phyloP scores from a whole-genome alignment of 2,113 vertebrate species.

The Prunella fulvescens region DNA sequence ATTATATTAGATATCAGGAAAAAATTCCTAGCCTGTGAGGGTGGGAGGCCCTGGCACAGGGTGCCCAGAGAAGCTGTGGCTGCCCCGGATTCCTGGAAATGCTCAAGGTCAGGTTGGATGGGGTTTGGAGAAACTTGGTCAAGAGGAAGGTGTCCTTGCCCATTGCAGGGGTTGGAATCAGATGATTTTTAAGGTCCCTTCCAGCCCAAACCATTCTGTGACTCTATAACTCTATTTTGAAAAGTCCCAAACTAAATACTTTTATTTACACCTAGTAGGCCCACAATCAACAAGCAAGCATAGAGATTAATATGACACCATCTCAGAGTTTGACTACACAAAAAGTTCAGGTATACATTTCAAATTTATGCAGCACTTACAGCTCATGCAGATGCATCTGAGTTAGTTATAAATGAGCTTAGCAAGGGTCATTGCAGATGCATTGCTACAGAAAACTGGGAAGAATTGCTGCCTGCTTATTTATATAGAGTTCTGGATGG shows the following conservation, averaged over 20 bases:
- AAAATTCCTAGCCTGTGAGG: neutral
- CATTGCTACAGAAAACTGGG: neutral
- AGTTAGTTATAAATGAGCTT: neutral
- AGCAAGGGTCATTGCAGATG: neutral
- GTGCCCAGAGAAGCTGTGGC: neutral
- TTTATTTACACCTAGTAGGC: neutral
- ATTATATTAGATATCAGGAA: neutral
- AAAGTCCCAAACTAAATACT: fast-evolving
- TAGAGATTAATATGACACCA: neutral
- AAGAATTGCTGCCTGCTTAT: neutral
- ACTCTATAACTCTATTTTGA: neutral
- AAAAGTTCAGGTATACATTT: neutral
- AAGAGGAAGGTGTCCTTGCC: neutral
- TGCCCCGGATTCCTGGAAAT: neutral
- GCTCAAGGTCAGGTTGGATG: fast-evolving
- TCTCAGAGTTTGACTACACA: neutral
- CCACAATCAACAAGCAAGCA: neutral
- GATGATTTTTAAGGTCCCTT: neutral
- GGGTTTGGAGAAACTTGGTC: fast-evolving
- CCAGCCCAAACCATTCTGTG: neutral
- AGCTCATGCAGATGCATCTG: neutral
- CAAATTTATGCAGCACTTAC: neutral
- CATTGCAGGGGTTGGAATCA: neutral
- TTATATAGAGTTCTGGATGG: neutral
- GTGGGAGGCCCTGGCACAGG: neutral